These are phyloP conservation scores for Heliconius nattereri DNA, from an alignment of 1,140 invertebrate genomes.

Conservation along the genomic window DNA sequence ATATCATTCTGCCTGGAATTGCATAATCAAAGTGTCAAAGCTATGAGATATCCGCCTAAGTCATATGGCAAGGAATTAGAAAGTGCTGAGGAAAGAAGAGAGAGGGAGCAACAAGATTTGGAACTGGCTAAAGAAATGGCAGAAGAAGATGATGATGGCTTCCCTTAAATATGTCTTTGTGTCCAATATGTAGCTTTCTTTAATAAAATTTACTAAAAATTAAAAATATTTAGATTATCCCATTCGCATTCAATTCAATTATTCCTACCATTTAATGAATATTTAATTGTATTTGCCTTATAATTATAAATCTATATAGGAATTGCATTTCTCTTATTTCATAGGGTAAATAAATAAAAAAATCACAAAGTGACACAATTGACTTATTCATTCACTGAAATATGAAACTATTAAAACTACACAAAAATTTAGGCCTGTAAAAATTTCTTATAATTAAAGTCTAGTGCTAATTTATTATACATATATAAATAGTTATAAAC, in stretches of 20 bases:
- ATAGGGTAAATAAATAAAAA: background rate
- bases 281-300: background rate
- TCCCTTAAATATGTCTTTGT: slow-evolving; percentile 73
- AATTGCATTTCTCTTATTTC: background rate
- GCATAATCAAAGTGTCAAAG: slow-evolving; percentile 98
- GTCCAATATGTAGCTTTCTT: slow-evolving; percentile 42
- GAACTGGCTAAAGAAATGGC: slow-evolving; percentile 99
- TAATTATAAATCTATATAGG: background rate
- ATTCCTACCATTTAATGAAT: background rate
- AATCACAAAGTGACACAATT: background rate
- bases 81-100: slow-evolving; percentile 97
- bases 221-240: background rate
- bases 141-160: slow-evolving; percentile 98
- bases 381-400: too few species aligned
- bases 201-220: slow-evolving; percentile 41
- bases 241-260: background rate
- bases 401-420: too few species aligned
- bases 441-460: too few species aligned
- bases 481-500: too few species aligned
- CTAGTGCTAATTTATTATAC: too few species aligned
- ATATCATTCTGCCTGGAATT: slow-evolving; percentile 99
- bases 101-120: slow-evolving; percentile 98
- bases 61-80: slow-evolving; percentile 99
- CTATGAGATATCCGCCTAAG: slow-evolving; percentile 99
- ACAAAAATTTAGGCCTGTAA: too few species aligned